phyloP scores from a whole-genome alignment of 2,797 vertebrate species.

The Amniataba percoides region DNA sequence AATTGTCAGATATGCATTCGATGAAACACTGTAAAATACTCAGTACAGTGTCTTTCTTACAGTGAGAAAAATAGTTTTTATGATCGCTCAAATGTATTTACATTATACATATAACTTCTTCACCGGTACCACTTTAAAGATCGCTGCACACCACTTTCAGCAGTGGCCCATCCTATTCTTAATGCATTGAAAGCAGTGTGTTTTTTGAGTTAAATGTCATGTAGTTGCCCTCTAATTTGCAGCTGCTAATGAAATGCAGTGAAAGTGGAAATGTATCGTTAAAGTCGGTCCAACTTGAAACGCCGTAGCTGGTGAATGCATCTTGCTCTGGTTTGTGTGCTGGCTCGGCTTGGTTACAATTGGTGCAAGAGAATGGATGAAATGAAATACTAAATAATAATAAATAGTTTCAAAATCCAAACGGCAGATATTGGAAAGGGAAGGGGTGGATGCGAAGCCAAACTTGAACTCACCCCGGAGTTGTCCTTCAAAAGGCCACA shows the following conservation, averaged over 20 bases:
- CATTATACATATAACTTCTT: not conserved
- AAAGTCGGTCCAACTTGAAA: conserved; percentile 7
- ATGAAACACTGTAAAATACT: not conserved
- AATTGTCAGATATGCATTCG: not conserved
- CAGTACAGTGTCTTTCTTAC: not conserved
- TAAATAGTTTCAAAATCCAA: not conserved
- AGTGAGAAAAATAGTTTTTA: not conserved
- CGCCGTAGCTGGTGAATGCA: conserved; percentile 8
- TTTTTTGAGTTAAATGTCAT: not conserved
- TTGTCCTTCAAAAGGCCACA: conserved; percentile 20
- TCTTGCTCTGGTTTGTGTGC: conserved; percentile 23
- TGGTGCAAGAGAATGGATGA: not conserved
- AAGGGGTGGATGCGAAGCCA: not conserved
- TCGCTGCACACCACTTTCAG: not conserved
- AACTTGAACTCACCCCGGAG: conserved; percentile 18
- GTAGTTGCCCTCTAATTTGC: not conserved
- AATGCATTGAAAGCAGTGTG: not conserved
- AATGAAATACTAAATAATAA: not conserved
- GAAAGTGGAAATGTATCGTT: conserved; percentile 2
- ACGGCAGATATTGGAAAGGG: conserved; percentile 9
- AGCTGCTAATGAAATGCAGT: conserved; percentile 5
- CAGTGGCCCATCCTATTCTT: not conserved
- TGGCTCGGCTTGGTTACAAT: conserved; percentile 3
- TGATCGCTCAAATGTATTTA: not conserved
- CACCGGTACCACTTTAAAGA: not conserved